These are phyloP conservation scores for Acanthococcus lagerstroemiae DNA, from an alignment of 2,888 invertebrate species.

Conservation along the genomic window DNA sequence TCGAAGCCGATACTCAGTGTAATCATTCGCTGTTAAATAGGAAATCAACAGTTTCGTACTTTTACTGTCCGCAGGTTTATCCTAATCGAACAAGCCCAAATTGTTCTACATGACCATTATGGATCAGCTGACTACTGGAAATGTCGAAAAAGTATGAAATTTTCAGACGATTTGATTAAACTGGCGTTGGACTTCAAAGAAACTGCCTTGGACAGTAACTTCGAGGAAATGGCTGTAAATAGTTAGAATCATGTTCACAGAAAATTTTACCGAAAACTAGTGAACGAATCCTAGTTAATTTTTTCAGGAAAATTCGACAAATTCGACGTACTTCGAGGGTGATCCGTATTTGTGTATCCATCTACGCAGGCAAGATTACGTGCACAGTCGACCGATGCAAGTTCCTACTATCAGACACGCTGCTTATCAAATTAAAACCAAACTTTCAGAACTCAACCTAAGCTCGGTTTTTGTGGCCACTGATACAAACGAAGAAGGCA, in stretches of 20 bases:
- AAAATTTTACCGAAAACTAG: not conserved
- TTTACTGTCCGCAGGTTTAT: too few species aligned
- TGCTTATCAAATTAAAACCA: slow-evolving; percentile 58
- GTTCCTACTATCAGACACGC: slow-evolving; percentile 70
- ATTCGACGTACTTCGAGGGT: not conserved
- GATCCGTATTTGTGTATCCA: slow-evolving; percentile 70
- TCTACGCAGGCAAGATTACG: slow-evolving; percentile 79
- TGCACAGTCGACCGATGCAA: slow-evolving; percentile 58
- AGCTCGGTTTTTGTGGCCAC: slow-evolving; percentile 69
- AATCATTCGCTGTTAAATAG: too few species aligned
- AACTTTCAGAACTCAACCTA: slow-evolving; percentile 49
- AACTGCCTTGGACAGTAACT: not conserved
- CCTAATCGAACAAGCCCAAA: slow-evolving; percentile 71
- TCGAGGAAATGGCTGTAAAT: not conserved
- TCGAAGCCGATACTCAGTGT: too few species aligned
- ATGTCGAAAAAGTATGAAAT: slow-evolving; percentile 83
- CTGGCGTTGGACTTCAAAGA: slow-evolving; percentile 49
- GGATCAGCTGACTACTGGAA: slow-evolving; percentile 76
- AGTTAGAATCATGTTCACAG: not conserved
- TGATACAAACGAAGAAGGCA: slow-evolving; percentile 58
- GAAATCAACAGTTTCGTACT: too few species aligned
- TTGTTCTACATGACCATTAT: slow-evolving; percentile 76
- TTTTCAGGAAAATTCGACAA: not conserved
- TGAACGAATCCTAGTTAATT: not conserved
- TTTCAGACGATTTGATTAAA: slow-evolving; percentile 55